These are phyloP conservation scores for Halcyon malimbica DNA, from an alignment of 2,113 vertebrate species.

Conservation along the genomic window DNA sequence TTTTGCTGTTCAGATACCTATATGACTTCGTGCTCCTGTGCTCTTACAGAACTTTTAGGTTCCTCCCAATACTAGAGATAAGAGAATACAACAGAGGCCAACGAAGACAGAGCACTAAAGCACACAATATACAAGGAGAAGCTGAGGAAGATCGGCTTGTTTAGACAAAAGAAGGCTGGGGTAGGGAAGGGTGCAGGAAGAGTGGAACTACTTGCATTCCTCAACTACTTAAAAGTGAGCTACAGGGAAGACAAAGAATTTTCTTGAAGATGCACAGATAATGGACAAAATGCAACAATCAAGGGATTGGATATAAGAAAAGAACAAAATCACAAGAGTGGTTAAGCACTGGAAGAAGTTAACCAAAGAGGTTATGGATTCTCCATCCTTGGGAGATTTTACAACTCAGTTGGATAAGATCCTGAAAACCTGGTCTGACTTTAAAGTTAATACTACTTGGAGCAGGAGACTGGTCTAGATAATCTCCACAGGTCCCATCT, in stretches of 20 bases:
- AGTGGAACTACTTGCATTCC: neutral
- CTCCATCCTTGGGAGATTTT: neutral
- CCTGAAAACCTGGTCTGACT: neutral
- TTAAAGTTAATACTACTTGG: neutral
- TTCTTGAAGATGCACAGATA: neutral
- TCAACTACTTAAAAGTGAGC: neutral
- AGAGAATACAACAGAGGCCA: neutral
- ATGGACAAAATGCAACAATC: neutral
- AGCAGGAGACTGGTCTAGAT: neutral
- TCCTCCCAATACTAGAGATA: neutral
- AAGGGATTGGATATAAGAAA: neutral
- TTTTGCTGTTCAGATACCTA: neutral
- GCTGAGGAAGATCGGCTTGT: neutral
- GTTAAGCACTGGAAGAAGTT: neutral
- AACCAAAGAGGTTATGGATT: neutral
- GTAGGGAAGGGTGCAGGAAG: neutral
- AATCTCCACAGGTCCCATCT: neutral
- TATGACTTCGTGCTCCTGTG: neutral
- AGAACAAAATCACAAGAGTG: neutral
- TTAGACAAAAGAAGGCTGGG: neutral
- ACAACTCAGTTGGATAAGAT: neutral
- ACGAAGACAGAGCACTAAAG: neutral
- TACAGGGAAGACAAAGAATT: neutral
- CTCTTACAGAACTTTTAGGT: neutral
- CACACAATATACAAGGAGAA: neutral